Percentiles rank a stretch among this genome's conserved stretches.
phyloP scores from a whole-genome alignment of 92 coral and sea anemone species.

The Meandrina meandrites region DNA sequence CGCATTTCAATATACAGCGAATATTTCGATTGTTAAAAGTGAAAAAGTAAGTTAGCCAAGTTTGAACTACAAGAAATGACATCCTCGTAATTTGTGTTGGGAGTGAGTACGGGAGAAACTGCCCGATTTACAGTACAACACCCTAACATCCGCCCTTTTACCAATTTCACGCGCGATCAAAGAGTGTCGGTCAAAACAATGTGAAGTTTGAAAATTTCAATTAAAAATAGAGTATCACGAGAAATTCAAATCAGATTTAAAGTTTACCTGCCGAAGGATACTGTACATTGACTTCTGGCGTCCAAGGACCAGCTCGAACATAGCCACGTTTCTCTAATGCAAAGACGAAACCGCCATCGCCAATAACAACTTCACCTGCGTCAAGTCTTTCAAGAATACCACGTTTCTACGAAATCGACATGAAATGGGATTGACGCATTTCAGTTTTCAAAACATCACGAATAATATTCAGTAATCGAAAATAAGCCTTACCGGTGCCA shows the following conservation, averaged over 20 bases:
- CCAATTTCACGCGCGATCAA: background rate
- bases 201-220: background rate
- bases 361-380: conserved; percentile 87
- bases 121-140: background rate
- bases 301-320: conserved; percentile 98
- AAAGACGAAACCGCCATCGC: conserved; percentile 97
- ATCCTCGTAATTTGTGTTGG: background rate
- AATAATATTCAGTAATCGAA: background rate
- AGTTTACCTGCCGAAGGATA: conserved; percentile 88
- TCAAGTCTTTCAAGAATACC: conserved; percentile 88
- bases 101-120: background rate
- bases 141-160: background rate
- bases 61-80: background rate
- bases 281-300: conserved; percentile 88
- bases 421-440: background rate
- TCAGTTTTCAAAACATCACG: background rate
- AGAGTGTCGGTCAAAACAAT: background rate
- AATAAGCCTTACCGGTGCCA: conserved; percentile 38
- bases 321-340: conserved; percentile 93
- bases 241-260: background rate
- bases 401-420: conserved; percentile 66
- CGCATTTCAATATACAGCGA: background rate
- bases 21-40: background rate
- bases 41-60: background rate
- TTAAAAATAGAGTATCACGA: background rate